phyloP scores from a whole-genome alignment of 2,888 invertebrate genomes.

The Arctia plantaginis region DNA sequence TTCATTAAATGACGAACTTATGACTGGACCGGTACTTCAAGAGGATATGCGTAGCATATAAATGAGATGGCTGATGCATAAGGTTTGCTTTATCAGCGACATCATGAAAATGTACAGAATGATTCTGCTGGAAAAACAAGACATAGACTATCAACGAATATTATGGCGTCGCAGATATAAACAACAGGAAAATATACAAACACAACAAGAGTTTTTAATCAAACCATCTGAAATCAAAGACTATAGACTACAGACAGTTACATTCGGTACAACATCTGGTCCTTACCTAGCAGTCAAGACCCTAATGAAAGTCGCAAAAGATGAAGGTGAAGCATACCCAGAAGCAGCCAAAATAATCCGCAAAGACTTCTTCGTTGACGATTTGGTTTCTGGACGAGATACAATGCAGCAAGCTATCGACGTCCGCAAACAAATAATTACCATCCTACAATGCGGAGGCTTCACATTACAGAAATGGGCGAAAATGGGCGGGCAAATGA shows the following conservation, averaged over 20 bases:
- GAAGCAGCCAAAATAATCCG: too few relatives aligned
- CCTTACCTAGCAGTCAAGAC: neutral
- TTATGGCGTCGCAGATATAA: neutral
- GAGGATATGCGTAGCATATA: neutral
- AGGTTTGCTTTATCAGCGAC: neutral
- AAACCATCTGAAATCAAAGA: neutral
- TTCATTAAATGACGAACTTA: neutral
- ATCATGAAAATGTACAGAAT: neutral
- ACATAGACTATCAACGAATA: neutral
- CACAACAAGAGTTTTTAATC: neutral
- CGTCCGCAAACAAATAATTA: too few relatives aligned
- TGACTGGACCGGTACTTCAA: neutral
- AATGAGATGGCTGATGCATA: conserved; percentile 1
- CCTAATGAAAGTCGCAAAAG: too few relatives aligned
- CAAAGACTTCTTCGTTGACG: too few relatives aligned
- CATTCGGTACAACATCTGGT: neutral
- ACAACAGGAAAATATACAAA: too few relatives aligned
- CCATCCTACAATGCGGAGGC: too few relatives aligned
- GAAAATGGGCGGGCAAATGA: too few relatives aligned
- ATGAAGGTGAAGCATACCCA: too few relatives aligned
- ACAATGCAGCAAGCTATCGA: too few relatives aligned
- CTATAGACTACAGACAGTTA: neutral
- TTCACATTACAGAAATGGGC: too few relatives aligned
- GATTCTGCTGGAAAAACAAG: neutral
- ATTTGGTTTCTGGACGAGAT: too few relatives aligned